Base-by-base conservation (phyloP, 2,888 invertebrate genomes). In the Cyclophora albipunctata region DNA sequence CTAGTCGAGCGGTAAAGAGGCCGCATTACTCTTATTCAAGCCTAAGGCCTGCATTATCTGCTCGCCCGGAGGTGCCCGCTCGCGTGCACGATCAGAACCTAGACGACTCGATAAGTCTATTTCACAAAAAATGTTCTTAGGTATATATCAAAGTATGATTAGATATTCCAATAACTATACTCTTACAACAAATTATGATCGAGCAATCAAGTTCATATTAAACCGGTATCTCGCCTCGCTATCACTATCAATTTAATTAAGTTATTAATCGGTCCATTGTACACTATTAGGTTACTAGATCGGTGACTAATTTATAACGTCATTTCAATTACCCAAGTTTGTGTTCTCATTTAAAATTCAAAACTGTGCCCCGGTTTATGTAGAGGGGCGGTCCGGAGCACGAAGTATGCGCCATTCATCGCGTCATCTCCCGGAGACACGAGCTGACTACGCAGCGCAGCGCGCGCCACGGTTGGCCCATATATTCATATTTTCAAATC, bases 1-100 rank as follows among this genome's bases (percentile, higher is more conserved):
- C 67, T 73, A 73, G 71, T 75, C 73, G 77, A 73, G 76, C 73
- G 75, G 80, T 83, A 81, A 84, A 85, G 82, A 84, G 81, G 78
- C 73, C 69, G 77, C 79, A 84, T 85, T 85, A 84, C 80, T 81
- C 81, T 82, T 77, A 82, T 84, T 78, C 79, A 71, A 69, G 84
- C 84, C 81, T 64, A 66, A 64, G 79, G 84, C 75, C 67, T 59
- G 66, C 71, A 86, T 86, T 84, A 86, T 74, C 78, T 69, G 68
- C 64, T 72, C 69, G 81, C 83, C 83, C 76, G 67, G 62, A 61
- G 78, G 83, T 76, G 70, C 63, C 60, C 62, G 68, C 70, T 68
- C 64, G 69, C 67, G 67, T 58, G 67, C 69, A 67, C 72, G 70
- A 72, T 43, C 43, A 20, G 20, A 7, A 43, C 43, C 7, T 43